Conservation (phyloP, 2,797 vertebrate genomes). For the Zalophus californianus region DNA sequence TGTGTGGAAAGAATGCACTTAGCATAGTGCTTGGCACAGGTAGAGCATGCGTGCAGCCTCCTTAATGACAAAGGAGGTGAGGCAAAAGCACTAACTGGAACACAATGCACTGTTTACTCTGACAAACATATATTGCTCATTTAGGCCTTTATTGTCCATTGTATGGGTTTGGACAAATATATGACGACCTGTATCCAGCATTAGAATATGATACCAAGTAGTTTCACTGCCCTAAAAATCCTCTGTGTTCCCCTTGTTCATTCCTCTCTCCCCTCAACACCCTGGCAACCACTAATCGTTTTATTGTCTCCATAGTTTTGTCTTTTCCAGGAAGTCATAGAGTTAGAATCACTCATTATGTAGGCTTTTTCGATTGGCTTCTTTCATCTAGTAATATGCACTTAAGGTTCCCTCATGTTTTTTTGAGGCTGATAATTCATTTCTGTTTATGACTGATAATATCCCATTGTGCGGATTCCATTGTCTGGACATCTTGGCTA, state of each 20-base stretch:
- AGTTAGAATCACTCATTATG: neutral
- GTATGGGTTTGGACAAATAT: neutral
- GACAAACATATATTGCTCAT: neutral
- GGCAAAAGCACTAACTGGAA: no score
- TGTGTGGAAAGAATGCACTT: accelerated
- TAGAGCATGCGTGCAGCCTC: accelerated
- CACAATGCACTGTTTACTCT: neutral
- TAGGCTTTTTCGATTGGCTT: neutral
- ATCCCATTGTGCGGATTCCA: neutral
- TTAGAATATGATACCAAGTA: neutral
- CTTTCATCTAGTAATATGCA: neutral
- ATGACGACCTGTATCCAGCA: neutral
- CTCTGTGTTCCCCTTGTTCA: neutral
- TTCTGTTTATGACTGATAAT: neutral
- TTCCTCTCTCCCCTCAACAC: neutral
- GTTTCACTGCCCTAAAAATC: neutral
- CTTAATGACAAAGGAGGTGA: neutral
- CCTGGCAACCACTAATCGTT: neutral
- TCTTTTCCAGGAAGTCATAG: neutral
- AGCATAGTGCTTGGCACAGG: accelerated
- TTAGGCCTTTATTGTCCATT: neutral
- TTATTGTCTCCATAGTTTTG: neutral
- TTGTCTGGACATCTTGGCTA: neutral
- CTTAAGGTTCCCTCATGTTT: neutral
- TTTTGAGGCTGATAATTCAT: neutral